Base-by-base conservation (phyloP, 1,140 invertebrate species). In the Drosophila kepulauana region DNA sequence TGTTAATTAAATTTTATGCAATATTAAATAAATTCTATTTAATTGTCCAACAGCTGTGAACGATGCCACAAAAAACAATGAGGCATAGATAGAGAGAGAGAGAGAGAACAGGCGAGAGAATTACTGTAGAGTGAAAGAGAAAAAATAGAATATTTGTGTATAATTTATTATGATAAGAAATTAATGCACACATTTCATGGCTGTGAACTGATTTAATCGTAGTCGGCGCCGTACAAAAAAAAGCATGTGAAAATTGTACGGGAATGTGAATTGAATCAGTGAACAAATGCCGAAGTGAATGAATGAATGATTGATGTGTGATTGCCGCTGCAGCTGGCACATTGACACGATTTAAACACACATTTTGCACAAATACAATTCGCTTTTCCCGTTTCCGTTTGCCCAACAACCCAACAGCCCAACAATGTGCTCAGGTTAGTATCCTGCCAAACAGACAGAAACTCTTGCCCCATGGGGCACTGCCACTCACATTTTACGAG, bases 1-100 rank as follows among this genome's bases (percentile, higher is more conserved):
- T 62, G 81, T 81, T 81, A 70, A 63, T 82, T 61, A 54, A 73
- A 69, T 73, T 52, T 78, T 54, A 81, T 75, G 67, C 13, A 30
- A 45, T 62, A 61, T 61, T n/a, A 75, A 86, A 86, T 78, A 85
- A 86, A 85, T 85, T 49, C 15, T 41, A 41, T 66, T 79, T 71
- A 86, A 85, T 85, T 73, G 78, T 41, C 52, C 20, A 61, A 48
- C 74, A 86, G 70, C 78, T 76, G 70, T 72, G 66, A 28, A 62
- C 38, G 15, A 43, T 51, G 11, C 1, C n/a, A 16, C 16, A 16
- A 16, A 57, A 16, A 57, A 57, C 54, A 20, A 57, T 41, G n/a
- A 30, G 49, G n/a, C 20, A 48, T 16, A 48, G 7, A 16, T 10
- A 11, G 1, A 11, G 13, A 25, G 5, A 3, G 45, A 48, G 8